A percentile compares a stretch with the other conserved stretches of the same genome.
Conservation (phyloP, 1,140 invertebrate genomes). For the Octopus sinensis region DNA sequence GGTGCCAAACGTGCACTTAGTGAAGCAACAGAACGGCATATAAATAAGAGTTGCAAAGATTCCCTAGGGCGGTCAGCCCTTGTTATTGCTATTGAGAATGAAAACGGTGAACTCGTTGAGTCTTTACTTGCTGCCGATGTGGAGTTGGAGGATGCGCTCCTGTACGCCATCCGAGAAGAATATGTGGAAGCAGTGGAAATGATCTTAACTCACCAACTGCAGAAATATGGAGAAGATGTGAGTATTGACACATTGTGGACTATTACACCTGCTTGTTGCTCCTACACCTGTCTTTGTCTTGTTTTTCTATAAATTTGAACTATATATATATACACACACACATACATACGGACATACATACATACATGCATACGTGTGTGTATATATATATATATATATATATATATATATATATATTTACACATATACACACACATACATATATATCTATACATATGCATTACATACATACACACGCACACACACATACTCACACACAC, state of each 20-base stretch:
- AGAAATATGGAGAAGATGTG: not conserved
- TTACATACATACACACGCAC: too few relatives aligned
- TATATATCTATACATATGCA: too few relatives aligned
- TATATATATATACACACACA: too few relatives aligned
- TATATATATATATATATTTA: too few relatives aligned
- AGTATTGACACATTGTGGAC: not conserved
- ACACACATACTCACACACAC: too few relatives aligned
- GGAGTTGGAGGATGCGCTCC: not conserved
- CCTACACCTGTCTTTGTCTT: not conserved
- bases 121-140: not conserved
- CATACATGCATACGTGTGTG: too few relatives aligned
- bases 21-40: not conserved
- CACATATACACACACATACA: too few relatives aligned
- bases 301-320: too few relatives aligned
- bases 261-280: not conserved
- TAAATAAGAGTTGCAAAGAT: not conserved
- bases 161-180: not conserved
- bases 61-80: not conserved
- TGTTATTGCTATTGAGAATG: not conserved
- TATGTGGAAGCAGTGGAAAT: not conserved
- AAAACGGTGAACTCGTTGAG: not conserved
- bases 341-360: too few relatives aligned
- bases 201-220: not conserved
- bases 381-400: too few relatives aligned
- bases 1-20: not conserved